Conservation (phyloP, 2,888 invertebrate species). For the Drosophila ezoana region DNA sequence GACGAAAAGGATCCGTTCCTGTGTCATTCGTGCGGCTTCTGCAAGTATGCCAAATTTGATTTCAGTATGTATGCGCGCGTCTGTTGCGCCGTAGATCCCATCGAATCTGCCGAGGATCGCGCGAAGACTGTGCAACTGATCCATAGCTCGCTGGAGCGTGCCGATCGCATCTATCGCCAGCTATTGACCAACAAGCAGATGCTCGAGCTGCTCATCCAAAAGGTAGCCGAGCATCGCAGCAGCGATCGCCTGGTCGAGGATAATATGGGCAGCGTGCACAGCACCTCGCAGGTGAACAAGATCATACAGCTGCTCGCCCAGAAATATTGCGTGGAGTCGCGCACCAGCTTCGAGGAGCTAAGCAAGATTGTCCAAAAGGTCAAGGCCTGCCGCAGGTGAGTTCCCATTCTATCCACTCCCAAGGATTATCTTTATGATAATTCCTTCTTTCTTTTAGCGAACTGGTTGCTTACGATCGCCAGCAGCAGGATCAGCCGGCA, state of each 20-base stretch:
- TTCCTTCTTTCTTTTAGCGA: constrained; percentile 86
- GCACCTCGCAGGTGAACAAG: constrained; percentile 91
- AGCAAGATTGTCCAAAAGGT: constrained; percentile 96
- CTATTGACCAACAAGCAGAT: constrained; percentile 95
- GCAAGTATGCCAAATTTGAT: constrained; percentile 99
- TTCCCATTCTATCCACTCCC: background rate
- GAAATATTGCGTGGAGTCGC: constrained; percentile 97
- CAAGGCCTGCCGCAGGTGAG: constrained; percentile 91
- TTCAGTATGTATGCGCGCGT: constrained; percentile 95
- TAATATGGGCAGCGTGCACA: constrained; percentile 86
- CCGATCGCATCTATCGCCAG: constrained; percentile 96
- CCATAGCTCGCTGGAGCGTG: constrained; percentile 95
- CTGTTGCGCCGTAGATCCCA: constrained; percentile 98
- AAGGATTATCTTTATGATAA: background rate
- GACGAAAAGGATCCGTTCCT: constrained; percentile 99
- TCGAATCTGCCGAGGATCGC: constrained; percentile 98
- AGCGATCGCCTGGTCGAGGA: constrained; percentile 87
- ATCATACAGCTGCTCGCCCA: constrained; percentile 97
- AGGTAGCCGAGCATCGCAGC: constrained; percentile 94
- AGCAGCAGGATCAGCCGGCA: constrained; percentile 86
- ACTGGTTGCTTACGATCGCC: constrained; percentile 95
- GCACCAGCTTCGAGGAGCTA: constrained; percentile 96
- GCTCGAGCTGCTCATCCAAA: constrained; percentile 93
- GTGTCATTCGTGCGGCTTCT: constrained; percentile 99
- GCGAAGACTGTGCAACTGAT: constrained; percentile 97